phyloP scores from a whole-genome alignment of 1,140 invertebrate species.

The Trachymyrmex cornetzi region DNA sequence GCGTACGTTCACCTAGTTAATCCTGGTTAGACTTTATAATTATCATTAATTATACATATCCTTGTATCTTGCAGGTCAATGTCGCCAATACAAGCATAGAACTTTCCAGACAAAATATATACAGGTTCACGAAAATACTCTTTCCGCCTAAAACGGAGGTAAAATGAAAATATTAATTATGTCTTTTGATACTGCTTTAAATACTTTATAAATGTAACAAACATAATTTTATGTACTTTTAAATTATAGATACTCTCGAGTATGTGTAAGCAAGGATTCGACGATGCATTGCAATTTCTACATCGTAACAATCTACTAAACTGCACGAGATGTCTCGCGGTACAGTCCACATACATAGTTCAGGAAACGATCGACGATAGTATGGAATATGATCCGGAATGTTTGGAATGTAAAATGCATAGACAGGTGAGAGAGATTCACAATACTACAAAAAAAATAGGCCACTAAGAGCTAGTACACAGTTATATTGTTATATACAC shows the following conservation, averaged over 20 bases:
- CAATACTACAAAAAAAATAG: too few relatives aligned
- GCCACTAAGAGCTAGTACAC: too few relatives aligned
- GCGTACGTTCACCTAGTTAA: neutral
- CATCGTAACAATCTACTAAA: constrained; percentile 96
- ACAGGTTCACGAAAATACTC: constrained; percentile 95
- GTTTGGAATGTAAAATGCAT: constrained; percentile 93
- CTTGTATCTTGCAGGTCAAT: constrained; percentile 90
- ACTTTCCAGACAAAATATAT: constrained; percentile 96
- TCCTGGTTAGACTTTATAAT: neutral
- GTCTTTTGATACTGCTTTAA: neutral
- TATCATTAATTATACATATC: constrained; percentile 2
- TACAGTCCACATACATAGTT: constrained; percentile 93
- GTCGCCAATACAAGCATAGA: constrained; percentile 98
- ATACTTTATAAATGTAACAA: neutral
- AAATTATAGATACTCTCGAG: constrained; percentile 90
- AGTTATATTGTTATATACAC: too few relatives aligned
- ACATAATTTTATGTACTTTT: constrained; percentile 29
- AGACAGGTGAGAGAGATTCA: constrained; percentile 88
- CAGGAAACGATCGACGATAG: constrained; percentile 90
- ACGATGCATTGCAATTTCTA: constrained; percentile 97
- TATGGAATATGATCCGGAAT: constrained; percentile 93
- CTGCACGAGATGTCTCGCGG: constrained; percentile 93
- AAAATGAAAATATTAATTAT: neutral
- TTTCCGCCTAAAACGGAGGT: constrained; percentile 98
- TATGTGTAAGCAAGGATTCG: constrained; percentile 99